Evolutionary conservation across 1,140 invertebrate genomes (phyloP), one percentile per base, ranked within the genome.

Genomic region (Penaeus vannamei): DNA sequence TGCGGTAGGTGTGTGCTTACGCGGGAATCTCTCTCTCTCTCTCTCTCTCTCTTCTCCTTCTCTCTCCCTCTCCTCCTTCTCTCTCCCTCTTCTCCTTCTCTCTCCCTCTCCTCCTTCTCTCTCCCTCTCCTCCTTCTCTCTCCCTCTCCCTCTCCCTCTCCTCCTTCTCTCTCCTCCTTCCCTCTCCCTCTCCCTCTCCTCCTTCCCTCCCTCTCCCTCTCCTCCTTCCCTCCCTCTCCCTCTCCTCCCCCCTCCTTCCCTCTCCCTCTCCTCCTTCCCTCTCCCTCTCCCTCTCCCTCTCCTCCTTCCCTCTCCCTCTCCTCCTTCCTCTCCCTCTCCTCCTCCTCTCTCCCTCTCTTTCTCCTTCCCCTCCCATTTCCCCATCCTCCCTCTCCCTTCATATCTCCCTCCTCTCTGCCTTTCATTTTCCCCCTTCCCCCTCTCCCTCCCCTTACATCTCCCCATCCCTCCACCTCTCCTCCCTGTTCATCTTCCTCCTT

Each of bases 1-100:
- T 76, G 19, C n/a, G 19, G 36, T 32, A 76, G 36, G n/a, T 76
- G 36, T 42, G 29, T 76, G 10, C 10, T 53, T 53, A 53, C 53
- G 53, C 53, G 53, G 12, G 53, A 12, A 42, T 8, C 17, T 8
- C 53, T 17, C 53, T 14, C 53, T 53, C 69, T 26, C 69, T 76
- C 69, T 76, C 69, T 26, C 69, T 76, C 69, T 76, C 69, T 26
- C 69, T 76, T 23, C n/a, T 23, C 20, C 69, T 76, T 23, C n/a
- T 23, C 20, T 23, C n/a, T 23, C n/a, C 69, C 20, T 23, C 14
- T 7, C 8, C 66, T 19, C 46, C 10, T 8, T 53, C 46, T 14
- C 46, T 53, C 14, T 53, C 46, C 8, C 46, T 53, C 46, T 53
- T 8, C 8, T 8, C 10, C 46, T 14, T 8, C 8, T 8, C 10